A percentile compares a stretch with the other conserved stretches of the same genome.
Evolutionary conservation across 2,797 vertebrate genomes (phyloP).

Genomic region (Smutsia temminckii): DNA sequence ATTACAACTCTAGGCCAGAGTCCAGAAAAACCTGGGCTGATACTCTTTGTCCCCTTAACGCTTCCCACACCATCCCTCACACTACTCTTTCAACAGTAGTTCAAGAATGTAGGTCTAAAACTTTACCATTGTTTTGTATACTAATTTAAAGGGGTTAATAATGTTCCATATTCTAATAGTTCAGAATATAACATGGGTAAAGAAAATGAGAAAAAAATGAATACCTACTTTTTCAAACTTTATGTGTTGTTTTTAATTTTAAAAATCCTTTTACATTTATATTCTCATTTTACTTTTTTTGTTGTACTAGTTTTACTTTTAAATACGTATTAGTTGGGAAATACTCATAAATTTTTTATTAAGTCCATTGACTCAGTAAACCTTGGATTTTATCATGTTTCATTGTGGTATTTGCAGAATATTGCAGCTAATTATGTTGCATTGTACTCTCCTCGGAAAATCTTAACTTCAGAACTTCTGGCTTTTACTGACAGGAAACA

Average conservation of each 20-base stretch:
- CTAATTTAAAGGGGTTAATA: neutral
- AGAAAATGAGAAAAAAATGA: neutral
- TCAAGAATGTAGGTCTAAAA: neutral
- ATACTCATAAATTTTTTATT: slow-evolving; percentile 65
- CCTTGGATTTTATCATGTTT: slow-evolving; percentile 64
- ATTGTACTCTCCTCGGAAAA: slow-evolving; percentile 53
- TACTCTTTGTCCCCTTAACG: neutral
- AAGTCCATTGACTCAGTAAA: slow-evolving; percentile 64
- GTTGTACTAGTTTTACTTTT: slow-evolving; percentile 63
- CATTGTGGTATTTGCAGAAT: slow-evolving; percentile 53
- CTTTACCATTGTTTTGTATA: neutral
- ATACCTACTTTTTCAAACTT: slow-evolving; percentile 62
- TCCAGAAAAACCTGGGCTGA: neutral
- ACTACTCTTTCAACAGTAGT: neutral
- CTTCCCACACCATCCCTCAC: neutral
- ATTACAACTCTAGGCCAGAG: neutral
- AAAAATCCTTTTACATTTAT: slow-evolving; percentile 68
- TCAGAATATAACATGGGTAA: neutral
- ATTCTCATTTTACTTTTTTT: slow-evolving; percentile 73
- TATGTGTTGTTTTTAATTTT: slow-evolving; percentile 48
- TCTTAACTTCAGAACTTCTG: slow-evolving; percentile 68
- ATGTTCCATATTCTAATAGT: neutral
- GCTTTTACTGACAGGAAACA: slow-evolving; percentile 60
- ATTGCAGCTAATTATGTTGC: slow-evolving; percentile 73
- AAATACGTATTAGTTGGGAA: slow-evolving; percentile 71